Evolutionary conservation across 1,140 invertebrate species (phyloP).

Genomic region (Brachionus paranguensis): DNA sequence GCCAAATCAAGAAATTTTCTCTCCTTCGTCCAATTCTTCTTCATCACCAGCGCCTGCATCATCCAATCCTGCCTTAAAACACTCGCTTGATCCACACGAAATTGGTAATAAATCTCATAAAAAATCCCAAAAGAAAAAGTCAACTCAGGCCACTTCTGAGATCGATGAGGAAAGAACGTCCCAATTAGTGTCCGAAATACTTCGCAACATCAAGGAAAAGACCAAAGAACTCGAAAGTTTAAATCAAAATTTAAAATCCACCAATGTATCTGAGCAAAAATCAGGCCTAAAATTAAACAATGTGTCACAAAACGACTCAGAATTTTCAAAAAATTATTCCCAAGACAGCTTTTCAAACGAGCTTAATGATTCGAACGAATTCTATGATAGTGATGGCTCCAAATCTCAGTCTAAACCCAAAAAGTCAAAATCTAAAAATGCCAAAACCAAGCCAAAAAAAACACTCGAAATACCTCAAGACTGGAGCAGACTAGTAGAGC

Average conservation of each 20-base stretch:
- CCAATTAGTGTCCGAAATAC: constrained; percentile 33
- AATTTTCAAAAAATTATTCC: not conserved
- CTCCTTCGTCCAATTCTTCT: constrained; percentile 11
- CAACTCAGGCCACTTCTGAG: constrained; percentile 6
- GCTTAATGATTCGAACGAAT: not conserved
- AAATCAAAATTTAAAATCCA: constrained; percentile 37
- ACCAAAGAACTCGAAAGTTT: constrained; percentile 33
- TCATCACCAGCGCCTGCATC: not conserved
- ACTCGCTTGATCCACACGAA: not conserved
- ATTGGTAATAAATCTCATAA: not conserved
- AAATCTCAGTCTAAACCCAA: not conserved
- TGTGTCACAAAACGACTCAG: not conserved
- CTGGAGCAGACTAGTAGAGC: not conserved
- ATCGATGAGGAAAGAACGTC: constrained; percentile 36
- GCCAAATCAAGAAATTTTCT: not conserved
- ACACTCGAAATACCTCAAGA: not conserved
- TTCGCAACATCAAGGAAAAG: constrained; percentile 36
- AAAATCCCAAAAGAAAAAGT: constrained; percentile 34
- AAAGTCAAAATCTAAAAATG: not conserved
- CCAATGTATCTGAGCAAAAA: not conserved
- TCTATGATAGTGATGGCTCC: not conserved
- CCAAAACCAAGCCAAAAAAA: not conserved
- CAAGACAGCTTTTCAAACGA: not conserved
- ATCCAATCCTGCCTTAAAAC: not conserved
- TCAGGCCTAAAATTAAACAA: not conserved